Evolutionary conservation across 2,113 vertebrate genomes (phyloP).

Genomic region (Craseonycteris thonglongyai): DNA sequence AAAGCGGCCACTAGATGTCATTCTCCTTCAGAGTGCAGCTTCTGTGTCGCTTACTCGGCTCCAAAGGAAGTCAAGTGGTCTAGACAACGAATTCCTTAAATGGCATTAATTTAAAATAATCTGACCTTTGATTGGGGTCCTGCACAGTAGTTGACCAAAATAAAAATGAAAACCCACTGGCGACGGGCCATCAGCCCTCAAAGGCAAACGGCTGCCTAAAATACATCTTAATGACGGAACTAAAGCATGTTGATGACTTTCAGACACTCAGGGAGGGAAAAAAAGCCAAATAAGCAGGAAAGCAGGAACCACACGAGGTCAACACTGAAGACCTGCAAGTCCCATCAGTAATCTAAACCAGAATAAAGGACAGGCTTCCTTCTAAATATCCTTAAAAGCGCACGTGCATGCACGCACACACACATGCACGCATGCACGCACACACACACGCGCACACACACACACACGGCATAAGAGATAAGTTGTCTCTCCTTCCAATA

Average conservation of each 20-base stretch:
- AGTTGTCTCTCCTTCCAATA: too few relatives aligned
- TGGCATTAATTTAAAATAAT: constrained; percentile 83
- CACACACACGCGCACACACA: too few relatives aligned
- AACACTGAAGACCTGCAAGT: not conserved
- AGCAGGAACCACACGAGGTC: not conserved
- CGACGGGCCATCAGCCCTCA: constrained; percentile 67
- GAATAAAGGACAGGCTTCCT: not conserved
- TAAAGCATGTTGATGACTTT: not conserved
- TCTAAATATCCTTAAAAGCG: not conserved
- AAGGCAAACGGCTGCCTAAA: constrained; percentile 62
- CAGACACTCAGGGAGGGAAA: not conserved
- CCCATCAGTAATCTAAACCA: too few relatives aligned
- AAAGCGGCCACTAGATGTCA: constrained; percentile 78
- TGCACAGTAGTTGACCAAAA: constrained; percentile 70
- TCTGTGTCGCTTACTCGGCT: not conserved
- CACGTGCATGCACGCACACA: too few relatives aligned
- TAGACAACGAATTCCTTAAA: constrained; percentile 83
- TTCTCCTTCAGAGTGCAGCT: constrained; percentile 52
- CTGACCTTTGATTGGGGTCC: constrained; percentile 69
- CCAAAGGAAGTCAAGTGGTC: constrained; percentile 72
- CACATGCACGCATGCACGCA: too few relatives aligned
- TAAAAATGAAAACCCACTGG: constrained; percentile 61
- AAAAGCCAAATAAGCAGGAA: not conserved
- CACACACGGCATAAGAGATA: not conserved
- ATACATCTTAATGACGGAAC: not conserved